Percentiles rank a stretch among this genome's conserved stretches.
Evolutionary conservation across 2,113 vertebrate species (phyloP).

Genomic region (Ammodytes marinus): DNA sequence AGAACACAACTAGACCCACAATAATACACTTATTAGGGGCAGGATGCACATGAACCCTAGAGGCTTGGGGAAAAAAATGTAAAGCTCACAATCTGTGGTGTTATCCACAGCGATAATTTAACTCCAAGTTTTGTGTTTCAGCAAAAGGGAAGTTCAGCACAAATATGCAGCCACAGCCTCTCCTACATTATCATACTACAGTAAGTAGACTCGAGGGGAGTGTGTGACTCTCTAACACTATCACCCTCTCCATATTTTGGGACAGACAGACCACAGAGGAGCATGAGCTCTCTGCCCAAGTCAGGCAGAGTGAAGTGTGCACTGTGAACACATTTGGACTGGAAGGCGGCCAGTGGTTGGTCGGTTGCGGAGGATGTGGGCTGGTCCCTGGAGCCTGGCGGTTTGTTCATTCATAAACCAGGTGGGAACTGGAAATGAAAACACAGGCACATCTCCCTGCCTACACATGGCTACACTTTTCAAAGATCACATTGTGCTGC

Average conservation of each 20-base stretch:
- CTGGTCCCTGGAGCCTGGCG: conserved; percentile 71
- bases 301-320: conserved; percentile 57
- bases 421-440: conserved; percentile 81
- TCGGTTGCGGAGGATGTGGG: conserved; percentile 80
- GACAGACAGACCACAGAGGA: conserved; percentile 31
- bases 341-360: conserved; percentile 75
- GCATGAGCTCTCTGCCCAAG: conserved; percentile 50
- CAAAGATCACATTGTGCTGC: conserved; percentile 75
- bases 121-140: conserved; percentile 43
- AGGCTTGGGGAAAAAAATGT: conserved; percentile 20
- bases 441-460: conserved; percentile 68
- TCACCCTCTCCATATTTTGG: conserved; percentile 45
- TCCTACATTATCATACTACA: conserved; percentile 12
- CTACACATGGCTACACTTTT: conserved; percentile 23
- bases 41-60: not conserved
- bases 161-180: conserved; percentile 48
- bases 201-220: conserved; percentile 49
- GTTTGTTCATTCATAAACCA: conserved; percentile 82
- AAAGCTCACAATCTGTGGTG: conserved; percentile 29
- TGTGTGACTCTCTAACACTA: conserved; percentile 18
- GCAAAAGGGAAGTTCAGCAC: conserved; percentile 26
- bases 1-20: conserved; percentile 34
- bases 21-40: conserved; percentile 25
- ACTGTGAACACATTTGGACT: conserved; percentile 76
- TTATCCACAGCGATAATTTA: conserved; percentile 9